Conservation (phyloP, 2,113 vertebrate genomes). For the Caretta caretta region DNA sequence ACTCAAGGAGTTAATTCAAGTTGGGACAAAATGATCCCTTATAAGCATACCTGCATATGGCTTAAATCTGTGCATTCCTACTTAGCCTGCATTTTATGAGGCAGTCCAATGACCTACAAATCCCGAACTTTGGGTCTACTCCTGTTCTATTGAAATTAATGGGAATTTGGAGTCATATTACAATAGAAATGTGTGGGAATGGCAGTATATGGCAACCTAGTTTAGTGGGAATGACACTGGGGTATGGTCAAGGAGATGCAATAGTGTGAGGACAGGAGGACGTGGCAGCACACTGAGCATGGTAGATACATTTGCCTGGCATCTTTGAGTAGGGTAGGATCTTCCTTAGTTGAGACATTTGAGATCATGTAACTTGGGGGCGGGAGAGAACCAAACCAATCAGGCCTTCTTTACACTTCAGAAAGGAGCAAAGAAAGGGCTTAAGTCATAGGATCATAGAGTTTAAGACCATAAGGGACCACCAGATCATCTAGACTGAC, state of each 20-base stretch:
- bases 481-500: background rate
- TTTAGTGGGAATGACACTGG: background rate
- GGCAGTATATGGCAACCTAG: rapidly evolving
- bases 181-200: background rate
- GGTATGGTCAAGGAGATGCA: background rate
- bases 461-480: background rate
- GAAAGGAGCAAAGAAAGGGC: background rate
- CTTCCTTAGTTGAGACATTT: rapidly evolving
- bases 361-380: background rate
- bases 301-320: background rate
- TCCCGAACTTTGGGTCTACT: background rate
- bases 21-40: constrained; percentile 38
- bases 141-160: background rate
- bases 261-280: background rate
- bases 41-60: background rate
- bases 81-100: constrained; percentile 13
- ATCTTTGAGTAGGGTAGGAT: background rate
- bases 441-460: background rate
- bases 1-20: constrained; percentile 13
- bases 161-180: background rate
- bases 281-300: background rate
- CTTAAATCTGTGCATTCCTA: background rate
- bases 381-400: background rate
- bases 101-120: background rate
- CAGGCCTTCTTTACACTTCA: background rate